Base-by-base conservation (phyloP, 1,140 invertebrate species). In the Heterodera carotae region DNA sequence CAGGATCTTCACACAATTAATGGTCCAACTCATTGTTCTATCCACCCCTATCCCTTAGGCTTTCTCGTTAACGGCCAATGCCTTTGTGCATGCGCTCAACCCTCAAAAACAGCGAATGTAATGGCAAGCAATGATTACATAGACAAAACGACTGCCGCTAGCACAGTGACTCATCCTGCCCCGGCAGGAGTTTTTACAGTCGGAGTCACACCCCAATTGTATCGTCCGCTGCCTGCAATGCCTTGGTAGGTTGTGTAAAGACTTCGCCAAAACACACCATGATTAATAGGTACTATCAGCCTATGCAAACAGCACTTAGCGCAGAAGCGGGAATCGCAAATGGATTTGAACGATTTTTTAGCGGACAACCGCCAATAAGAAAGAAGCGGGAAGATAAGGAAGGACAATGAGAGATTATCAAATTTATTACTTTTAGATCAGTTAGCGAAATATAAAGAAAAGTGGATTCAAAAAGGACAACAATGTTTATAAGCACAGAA, bases 311-410 rank as follows among this genome's bases (percentile, higher is more conserved):
- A 15, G 69, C 76, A 10, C 31, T 78, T 48, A 82, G 75, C 34
- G 69, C 82, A 36, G 81, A 82, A 27, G 39, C 72, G 27, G 81
- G 81, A 29, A 81, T 82, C 56, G 77, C 77, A 6, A 81, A 82
- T 75, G 81, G 81, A 53, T 82, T 84, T 68, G 81, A 76, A 70
- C 77, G 81, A 15, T 82, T 82, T 33, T 82, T 82, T 72, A 83
- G 80, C 66, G 81, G 81, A 31, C 48, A 77, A 22, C 82, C 81
- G 39, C 81, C 81, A 15, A 25, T 74, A 36, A 74, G 64, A 10
- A 74, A 33, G 64, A 62, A 62, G 27, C 36, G 64, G 64, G 33
- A 59, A 25, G n/a, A 73, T 10, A 2, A 66, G 25, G 62, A 66
- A n/a, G 62, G 22, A 12, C 12, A 53, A 56, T 25, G 22, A 56